Conservation (phyloP, 2,888 invertebrate genomes). For the Agrotis ipsilon region DNA sequence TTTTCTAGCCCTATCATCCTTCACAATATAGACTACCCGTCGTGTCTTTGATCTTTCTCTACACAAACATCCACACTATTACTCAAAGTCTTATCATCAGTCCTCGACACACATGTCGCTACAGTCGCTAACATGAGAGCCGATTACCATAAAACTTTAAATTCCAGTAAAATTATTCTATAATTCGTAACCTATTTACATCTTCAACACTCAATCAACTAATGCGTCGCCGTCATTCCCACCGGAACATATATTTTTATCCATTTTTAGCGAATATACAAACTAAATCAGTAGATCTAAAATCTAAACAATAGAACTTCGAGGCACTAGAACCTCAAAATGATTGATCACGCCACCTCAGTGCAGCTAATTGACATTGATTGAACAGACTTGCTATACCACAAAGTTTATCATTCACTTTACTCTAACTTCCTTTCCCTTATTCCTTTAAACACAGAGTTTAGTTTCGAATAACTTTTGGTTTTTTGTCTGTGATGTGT, state of each 20-base stretch:
- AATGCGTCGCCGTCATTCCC: slow-evolving; percentile 23
- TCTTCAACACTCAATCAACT: slow-evolving; percentile 22
- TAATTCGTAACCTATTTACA: background rate
- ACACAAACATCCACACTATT: no score
- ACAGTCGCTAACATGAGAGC: no score
- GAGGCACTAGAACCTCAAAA: slow-evolving; percentile 74
- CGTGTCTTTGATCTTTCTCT: no score
- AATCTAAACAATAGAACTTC: slow-evolving; percentile 81
- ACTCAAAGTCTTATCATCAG: no score
- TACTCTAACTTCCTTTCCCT: slow-evolving; percentile 56
- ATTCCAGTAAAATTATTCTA: background rate
- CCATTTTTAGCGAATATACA: slow-evolving; percentile 58
- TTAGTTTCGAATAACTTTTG: slow-evolving; percentile 59
- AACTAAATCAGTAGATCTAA: slow-evolving; percentile 69
- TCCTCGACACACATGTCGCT: no score
- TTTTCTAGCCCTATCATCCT: no score
- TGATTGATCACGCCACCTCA: slow-evolving; percentile 89
- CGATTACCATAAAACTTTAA: no score
- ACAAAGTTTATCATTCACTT: slow-evolving; percentile 69
- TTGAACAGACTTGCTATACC: slow-evolving; percentile 84
- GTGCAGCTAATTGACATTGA: slow-evolving; percentile 90
- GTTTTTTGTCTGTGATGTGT: slow-evolving; percentile 10
- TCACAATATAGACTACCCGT: no score
- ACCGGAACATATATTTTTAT: slow-evolving; percentile 43
- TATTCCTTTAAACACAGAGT: slow-evolving; percentile 65